These are phyloP conservation scores for Sorex fumeus DNA, from an alignment of 2,113 vertebrate species.

Conservation along the genomic window DNA sequence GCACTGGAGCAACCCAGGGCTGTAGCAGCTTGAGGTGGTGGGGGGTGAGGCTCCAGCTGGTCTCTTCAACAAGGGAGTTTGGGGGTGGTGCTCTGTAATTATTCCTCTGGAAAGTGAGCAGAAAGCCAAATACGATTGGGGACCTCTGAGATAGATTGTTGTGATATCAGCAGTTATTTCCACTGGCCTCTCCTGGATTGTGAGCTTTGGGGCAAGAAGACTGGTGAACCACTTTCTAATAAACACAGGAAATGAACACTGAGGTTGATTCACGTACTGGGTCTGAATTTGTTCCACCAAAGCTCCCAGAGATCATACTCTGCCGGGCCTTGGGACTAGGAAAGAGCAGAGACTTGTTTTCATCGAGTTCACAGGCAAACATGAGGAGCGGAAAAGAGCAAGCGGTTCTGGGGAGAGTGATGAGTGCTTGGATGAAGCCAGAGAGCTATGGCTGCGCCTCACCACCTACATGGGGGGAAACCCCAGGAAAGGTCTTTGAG, in stretches of 20 bases:
- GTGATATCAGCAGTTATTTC: not conserved
- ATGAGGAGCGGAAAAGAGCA: conserved; percentile 12
- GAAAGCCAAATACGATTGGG: too few species aligned
- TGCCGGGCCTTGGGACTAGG: not conserved
- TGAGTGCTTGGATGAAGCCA: not conserved
- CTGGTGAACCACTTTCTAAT: not conserved
- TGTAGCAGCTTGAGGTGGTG: too few species aligned
- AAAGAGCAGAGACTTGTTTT: conserved; percentile 8
- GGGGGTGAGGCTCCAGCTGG: too few species aligned
- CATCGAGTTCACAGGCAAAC: not conserved
- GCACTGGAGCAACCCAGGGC: too few species aligned
- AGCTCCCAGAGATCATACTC: not conserved
- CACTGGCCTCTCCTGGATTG: not conserved
- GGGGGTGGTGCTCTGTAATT: too few species aligned
- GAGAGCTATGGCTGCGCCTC: not conserved
- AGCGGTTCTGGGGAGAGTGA: not conserved
- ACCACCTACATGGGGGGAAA: not conserved
- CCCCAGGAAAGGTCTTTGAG: not conserved
- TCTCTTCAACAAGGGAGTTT: too few species aligned
- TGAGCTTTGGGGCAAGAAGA: not conserved
- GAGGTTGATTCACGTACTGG: too few species aligned
- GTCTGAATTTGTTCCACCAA: conserved; percentile 39
- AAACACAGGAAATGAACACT: not conserved
- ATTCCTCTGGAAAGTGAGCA: not conserved
- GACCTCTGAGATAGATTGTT: not conserved